These are phyloP conservation scores for Athalia cordata DNA, from an alignment of 2,888 invertebrate species.

Conservation along the genomic window DNA sequence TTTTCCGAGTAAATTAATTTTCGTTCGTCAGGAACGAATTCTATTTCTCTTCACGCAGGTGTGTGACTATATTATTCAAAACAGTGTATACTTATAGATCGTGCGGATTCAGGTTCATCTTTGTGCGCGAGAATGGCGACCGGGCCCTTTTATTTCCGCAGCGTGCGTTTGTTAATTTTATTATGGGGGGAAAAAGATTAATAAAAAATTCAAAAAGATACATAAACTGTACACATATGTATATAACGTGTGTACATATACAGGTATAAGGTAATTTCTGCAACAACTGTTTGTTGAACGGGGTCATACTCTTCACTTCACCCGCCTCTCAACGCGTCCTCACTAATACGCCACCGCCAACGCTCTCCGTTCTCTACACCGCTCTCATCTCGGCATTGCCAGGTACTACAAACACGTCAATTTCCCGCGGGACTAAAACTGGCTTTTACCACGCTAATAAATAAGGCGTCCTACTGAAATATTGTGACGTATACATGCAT, in stretches of 20 bases:
- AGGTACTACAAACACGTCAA: constrained; percentile 25
- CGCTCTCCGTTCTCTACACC: constrained; percentile 1
- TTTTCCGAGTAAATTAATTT: no score
- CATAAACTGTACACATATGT: no score
- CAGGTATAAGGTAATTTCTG: not conserved
- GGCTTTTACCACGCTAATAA: constrained; percentile 42
- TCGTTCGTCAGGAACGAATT: no score
- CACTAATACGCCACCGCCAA: not conserved
- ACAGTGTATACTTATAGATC: no score
- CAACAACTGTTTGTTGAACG: constrained; percentile 10
- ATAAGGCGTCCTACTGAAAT: constrained; percentile 37
- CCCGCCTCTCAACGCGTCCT: not conserved
- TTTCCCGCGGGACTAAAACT: constrained; percentile 39
- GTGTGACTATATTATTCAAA: no score
- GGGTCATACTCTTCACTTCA: not conserved
- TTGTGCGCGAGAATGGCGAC: no score
- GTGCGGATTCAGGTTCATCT: no score
- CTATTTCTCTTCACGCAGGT: no score
- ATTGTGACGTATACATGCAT: not conserved
- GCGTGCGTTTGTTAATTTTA: constrained; percentile 2
- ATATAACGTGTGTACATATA: no score
- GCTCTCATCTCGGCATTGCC: constrained; percentile 27
- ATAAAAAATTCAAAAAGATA: no score
- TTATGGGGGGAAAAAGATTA: not conserved
- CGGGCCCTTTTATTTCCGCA: not conserved